These are phyloP conservation scores for Parotocinclus haroldoi DNA, from an alignment of 2,797 vertebrate genomes.

Conservation along the genomic window DNA sequence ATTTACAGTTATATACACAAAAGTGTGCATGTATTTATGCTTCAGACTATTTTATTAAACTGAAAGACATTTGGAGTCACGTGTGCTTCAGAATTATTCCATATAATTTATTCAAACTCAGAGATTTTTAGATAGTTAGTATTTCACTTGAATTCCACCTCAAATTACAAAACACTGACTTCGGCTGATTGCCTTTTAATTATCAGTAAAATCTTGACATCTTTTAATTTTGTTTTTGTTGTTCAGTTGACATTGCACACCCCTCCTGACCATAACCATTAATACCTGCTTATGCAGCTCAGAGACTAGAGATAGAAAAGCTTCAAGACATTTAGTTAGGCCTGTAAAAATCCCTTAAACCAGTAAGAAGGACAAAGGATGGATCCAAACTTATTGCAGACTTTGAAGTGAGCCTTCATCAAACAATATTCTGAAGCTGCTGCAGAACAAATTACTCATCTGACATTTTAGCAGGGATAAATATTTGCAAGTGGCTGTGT, in stretches of 20 bases:
- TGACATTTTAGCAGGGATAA: neutral
- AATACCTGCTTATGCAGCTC: neutral
- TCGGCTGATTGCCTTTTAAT: too few relatives aligned
- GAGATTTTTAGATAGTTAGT: too few relatives aligned
- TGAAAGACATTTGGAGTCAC: too few relatives aligned
- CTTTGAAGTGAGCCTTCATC: slow-evolving; percentile 6
- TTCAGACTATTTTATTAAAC: too few relatives aligned
- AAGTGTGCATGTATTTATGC: too few relatives aligned
- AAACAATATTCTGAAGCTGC: slow-evolving; percentile 16
- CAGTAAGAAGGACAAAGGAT: neutral
- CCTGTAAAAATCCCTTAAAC: slow-evolving; percentile 1
- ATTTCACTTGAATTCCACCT: too few relatives aligned
- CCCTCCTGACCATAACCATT: neutral
- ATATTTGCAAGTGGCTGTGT: slow-evolving; percentile 36
- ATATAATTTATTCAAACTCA: too few relatives aligned
- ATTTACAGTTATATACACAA: too few relatives aligned
- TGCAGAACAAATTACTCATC: slow-evolving; percentile 6
- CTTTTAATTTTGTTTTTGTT: neutral
- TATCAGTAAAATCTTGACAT: too few relatives aligned
- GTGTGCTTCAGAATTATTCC: too few relatives aligned
- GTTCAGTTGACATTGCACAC: neutral
- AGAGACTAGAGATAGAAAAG: neutral
- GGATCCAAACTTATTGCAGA: too few relatives aligned
- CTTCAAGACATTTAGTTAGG: neutral
- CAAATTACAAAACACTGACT: too few relatives aligned